Evolutionary conservation across 2,888 invertebrate genomes (phyloP), one percentile per base, ranked within the genome.

Genomic region (Ptilodon capucinus): DNA sequence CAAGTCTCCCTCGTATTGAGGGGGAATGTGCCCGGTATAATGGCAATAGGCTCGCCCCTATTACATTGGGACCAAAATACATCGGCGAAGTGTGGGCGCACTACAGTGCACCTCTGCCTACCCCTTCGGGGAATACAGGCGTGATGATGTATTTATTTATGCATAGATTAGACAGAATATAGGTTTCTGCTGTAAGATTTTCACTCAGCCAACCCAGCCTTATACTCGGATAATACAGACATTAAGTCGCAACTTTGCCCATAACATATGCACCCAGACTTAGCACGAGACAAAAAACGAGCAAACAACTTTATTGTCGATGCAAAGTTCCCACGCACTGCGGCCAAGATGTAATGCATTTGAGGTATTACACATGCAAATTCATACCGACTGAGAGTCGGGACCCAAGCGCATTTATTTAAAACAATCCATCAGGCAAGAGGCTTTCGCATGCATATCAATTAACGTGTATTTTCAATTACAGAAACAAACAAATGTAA

Each of bases 381-480:
- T 84, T 68, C 81, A 82, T 81, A 79, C 81, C 79, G 79, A 77
- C 69, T 75, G 68, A 60, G 36, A 44, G 64, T 60, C 74, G 54
- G 63, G 60, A 72, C 71, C 70, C 25, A 25, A 40, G 25, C 11
- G 25, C 23, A 40, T 74, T 67, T 71, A 81, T 80, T 80, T 72
- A 77, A 75, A 76, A 81, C 80, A 79, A 86, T 85, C 82, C 84
- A 85, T 87, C 87, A 86, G 72, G 23, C 5, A 61, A 48, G 67
- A 69, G 71, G 74, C 79, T 81, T 82, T 83, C 76, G 74, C 77
- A 74, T 53, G 76, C 78, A 80, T 81, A 81, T 86, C 84, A 82
- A 87, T 89, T 86, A 88, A 80, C 79, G 71, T 72, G 69, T 60
- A 50, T 77, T 80, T 86, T 85, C 84, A 88, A 88, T 88, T 87